Evolutionary conservation across 2,797 vertebrate species (phyloP).

Genomic region (Paguma larvata): DNA sequence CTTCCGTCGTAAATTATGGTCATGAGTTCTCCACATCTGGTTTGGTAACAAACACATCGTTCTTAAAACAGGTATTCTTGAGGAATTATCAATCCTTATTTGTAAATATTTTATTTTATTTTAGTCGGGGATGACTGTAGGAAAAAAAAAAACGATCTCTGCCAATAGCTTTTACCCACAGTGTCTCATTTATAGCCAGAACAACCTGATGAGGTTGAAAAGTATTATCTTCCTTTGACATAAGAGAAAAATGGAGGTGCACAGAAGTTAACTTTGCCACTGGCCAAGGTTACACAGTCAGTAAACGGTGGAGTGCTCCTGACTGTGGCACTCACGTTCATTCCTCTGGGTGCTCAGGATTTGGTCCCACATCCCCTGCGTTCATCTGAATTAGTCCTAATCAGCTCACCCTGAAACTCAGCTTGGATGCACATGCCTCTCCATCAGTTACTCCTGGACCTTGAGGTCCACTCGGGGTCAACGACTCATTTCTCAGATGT

Average conservation of each 20-base stretch:
- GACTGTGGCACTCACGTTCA: neutral
- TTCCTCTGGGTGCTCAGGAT: neutral
- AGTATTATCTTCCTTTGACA: neutral
- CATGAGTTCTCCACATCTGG: neutral
- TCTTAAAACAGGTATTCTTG: conserved; percentile 9
- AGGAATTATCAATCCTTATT: neutral
- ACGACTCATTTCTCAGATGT: neutral
- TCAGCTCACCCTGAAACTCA: neutral
- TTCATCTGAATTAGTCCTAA: neutral
- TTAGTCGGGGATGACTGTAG: neutral
- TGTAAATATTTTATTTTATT: conserved; percentile 27
- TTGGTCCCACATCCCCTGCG: neutral
- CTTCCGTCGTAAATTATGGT: neutral
- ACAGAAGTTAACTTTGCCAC: neutral
- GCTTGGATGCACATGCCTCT: neutral
- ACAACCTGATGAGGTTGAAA: neutral
- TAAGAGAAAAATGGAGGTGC: neutral
- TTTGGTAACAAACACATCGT: neutral
- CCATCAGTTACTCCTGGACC: neutral
- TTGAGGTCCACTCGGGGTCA: neutral
- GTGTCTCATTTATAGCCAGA: neutral
- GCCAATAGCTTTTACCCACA: neutral
- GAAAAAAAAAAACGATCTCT: neutral
- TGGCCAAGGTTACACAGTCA: neutral
- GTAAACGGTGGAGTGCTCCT: neutral